These are phyloP conservation scores for Eumaeus atala DNA, from an alignment of 1,140 invertebrate genomes.

Conservation along the genomic window DNA sequence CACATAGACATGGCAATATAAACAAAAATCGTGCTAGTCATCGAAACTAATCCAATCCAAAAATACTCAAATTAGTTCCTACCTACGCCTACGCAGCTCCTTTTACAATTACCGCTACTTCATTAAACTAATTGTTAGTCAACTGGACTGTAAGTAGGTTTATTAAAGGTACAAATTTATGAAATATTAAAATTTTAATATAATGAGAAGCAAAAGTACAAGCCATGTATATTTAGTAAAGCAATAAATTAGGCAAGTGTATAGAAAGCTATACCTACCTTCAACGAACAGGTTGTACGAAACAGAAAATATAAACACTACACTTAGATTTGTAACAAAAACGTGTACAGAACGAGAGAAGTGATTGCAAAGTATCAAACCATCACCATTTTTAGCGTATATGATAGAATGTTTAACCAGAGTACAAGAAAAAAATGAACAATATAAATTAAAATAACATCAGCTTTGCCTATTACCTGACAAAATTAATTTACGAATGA, in stretches of 20 bases:
- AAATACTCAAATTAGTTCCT: slow-evolving; percentile 4
- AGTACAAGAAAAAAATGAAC: slow-evolving; percentile 9
- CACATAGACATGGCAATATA: background rate
- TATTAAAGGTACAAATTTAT: too few relatives aligned
- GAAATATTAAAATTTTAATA: background rate
- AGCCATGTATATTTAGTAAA: slow-evolving; percentile 32
- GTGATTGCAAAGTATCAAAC: slow-evolving; percentile 60
- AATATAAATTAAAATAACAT: slow-evolving; percentile 6
- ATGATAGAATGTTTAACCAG: slow-evolving; percentile 7
- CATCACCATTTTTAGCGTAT: slow-evolving; percentile 62
- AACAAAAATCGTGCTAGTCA: slow-evolving; percentile 18
- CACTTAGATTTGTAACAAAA: slow-evolving; percentile 21
- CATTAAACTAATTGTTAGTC: too few relatives aligned
- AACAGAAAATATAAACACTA: slow-evolving; percentile 23
- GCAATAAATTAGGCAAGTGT: slow-evolving; percentile 23
- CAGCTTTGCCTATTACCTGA: background rate
- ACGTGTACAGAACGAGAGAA: slow-evolving; percentile 29
- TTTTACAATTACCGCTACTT: too few relatives aligned
- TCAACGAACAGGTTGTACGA: slow-evolving; percentile 34
- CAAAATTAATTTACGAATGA: too few relatives aligned
- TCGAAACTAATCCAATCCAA: background rate
- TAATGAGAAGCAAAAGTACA: slow-evolving; percentile 24
- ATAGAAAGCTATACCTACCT: slow-evolving; percentile 47
- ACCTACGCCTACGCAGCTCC: background rate
- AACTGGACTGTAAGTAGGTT: too few relatives aligned